Evolutionary conservation across 2,888 invertebrate species (phyloP).

Genomic region (Chydorus sphaericus): DNA sequence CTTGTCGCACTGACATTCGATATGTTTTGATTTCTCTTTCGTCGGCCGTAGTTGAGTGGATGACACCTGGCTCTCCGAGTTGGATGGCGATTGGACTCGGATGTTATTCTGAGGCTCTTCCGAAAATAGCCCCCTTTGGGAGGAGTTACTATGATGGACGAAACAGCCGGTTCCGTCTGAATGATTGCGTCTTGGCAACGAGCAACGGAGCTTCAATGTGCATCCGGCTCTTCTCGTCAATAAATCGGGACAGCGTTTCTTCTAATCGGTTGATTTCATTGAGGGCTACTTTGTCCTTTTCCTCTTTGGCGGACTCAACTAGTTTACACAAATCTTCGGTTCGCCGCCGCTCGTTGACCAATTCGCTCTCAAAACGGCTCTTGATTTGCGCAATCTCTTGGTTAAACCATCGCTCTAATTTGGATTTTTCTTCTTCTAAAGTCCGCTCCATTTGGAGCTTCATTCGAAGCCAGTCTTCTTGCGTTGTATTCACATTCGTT

Average conservation of each 20-base stretch:
- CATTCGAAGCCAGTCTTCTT: constrained; percentile 16
- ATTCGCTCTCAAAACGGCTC: constrained; percentile 34
- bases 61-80: no score
- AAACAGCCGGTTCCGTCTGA: neutral
- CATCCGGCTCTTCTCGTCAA: constrained; percentile 2
- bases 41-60: no score
- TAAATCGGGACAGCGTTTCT: neutral
- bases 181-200: neutral
- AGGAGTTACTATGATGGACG: neutral
- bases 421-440: constrained; percentile 32
- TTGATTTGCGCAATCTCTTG: constrained; percentile 34
- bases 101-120: neutral
- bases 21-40: no score
- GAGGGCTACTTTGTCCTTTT: constrained; percentile 22
- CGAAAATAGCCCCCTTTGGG: neutral
- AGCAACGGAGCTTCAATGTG: neutral
- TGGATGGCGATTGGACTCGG: no score
- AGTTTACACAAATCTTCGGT: constrained; percentile 42
- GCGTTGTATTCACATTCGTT: neutral
- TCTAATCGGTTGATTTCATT: neutral
- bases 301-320: constrained; percentile 33
- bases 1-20: constrained; percentile 1
- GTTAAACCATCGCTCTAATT: constrained; percentile 34
- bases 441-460: constrained; percentile 26
- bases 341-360: constrained; percentile 27